Evolutionary conservation across 2,797 vertebrate genomes (phyloP).

Genomic region (Lepidocolaptes lacrymiger): DNA sequence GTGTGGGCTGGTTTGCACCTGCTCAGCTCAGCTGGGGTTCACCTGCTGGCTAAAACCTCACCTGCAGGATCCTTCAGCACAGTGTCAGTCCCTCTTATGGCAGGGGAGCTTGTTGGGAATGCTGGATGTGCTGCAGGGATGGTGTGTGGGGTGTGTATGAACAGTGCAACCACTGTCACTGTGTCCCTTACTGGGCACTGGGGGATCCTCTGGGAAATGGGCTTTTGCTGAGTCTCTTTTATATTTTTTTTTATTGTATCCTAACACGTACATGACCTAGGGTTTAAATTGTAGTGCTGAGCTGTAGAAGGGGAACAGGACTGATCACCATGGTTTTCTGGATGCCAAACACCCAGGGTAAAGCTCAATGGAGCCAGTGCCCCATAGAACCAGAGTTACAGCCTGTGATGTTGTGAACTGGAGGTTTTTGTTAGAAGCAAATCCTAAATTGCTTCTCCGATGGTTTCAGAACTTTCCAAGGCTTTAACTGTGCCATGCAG

Average conservation of each 20-base stretch:
- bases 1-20: background rate
- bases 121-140: background rate
- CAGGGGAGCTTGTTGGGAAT: background rate
- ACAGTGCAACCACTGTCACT: background rate
- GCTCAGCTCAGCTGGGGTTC: background rate
- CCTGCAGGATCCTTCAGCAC: rapidly evolving
- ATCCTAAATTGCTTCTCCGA: background rate
- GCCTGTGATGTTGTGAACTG: background rate
- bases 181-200: rapidly evolving
- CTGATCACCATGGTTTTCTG: background rate
- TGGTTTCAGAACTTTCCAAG: background rate
- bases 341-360: rapidly evolving
- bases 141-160: background rate
- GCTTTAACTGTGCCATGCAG: rapidly evolving
- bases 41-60: background rate
- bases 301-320: background rate
- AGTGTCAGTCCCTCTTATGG: rapidly evolving
- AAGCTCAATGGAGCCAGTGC: background rate
- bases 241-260: rapidly evolving
- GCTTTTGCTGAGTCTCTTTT: background rate
- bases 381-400: rapidly evolving
- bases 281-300: background rate
- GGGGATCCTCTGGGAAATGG: background rate
- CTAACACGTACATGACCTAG: rapidly evolving
- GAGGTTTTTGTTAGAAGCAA: rapidly evolving